Percentiles rank a stretch among this genome's conserved stretches.
phyloP scores from a whole-genome alignment of 2,888 invertebrate genomes.

The Keiferia lycopersicella region DNA sequence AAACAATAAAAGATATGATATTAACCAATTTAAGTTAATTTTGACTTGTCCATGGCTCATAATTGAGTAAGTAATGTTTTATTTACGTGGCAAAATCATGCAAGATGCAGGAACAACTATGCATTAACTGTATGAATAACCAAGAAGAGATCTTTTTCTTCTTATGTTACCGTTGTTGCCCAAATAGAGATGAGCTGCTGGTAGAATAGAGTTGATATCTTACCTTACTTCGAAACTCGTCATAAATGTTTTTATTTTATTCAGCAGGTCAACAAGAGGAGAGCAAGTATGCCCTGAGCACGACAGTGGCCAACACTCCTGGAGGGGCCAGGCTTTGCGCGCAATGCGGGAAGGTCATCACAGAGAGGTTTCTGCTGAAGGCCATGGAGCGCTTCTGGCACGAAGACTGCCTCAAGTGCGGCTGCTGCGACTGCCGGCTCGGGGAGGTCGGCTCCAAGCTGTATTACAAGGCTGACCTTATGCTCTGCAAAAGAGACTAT shows the following conservation, averaged over 20 bases:
- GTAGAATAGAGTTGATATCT: too few relatives aligned
- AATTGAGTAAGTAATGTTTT: too few relatives aligned
- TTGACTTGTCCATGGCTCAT: too few relatives aligned
- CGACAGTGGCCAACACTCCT: conserved; percentile 55
- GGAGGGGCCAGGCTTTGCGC: conserved; percentile 86
- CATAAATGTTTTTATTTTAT: neutral
- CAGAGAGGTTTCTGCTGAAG: conserved; percentile 90
- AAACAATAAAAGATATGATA: too few relatives aligned
- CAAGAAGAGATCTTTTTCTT: too few relatives aligned
- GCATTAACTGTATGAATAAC: too few relatives aligned
- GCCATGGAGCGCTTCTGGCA: conserved; percentile 96
- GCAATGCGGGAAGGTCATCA: conserved; percentile 92
- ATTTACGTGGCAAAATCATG: too few relatives aligned
- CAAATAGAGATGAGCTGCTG: too few relatives aligned
- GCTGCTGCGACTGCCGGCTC: conserved; percentile 95
- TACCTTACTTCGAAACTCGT: too few relatives aligned
- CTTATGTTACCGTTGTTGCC: too few relatives aligned
- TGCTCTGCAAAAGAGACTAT: conserved; percentile 95
- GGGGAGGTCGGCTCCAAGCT: conserved; percentile 96
- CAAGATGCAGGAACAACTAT: too few relatives aligned
- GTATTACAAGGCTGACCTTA: conserved; percentile 94
- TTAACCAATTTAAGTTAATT: too few relatives aligned
- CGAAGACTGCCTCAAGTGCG: conserved; percentile 95
- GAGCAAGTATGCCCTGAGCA: conserved; percentile 66
- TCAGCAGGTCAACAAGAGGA: conserved; percentile 73